Conservation (phyloP, 1,140 invertebrate species). For the Leguminivora glycinivorella region DNA sequence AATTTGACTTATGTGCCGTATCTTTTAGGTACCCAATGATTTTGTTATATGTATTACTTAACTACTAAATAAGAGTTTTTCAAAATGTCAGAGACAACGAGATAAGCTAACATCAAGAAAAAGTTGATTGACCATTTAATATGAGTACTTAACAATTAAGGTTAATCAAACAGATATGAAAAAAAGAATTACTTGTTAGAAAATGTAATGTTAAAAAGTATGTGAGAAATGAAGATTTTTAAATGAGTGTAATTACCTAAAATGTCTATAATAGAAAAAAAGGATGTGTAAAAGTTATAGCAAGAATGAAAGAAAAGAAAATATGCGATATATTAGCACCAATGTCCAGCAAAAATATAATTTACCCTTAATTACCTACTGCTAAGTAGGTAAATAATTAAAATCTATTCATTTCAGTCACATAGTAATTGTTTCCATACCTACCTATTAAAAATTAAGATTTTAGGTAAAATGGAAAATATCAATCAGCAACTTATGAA, state of each 20-base stretch:
- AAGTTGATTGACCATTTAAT: too few relatives aligned
- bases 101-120: too few relatives aligned
- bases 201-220: neutral
- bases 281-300: neutral
- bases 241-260: too few relatives aligned
- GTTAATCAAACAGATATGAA: neutral
- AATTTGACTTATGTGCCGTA: too few relatives aligned
- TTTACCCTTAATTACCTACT: slow-evolving; percentile 7
- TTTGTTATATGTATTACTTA: too few relatives aligned
- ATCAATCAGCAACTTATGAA: neutral
- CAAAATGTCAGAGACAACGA: too few relatives aligned
- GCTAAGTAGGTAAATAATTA: neutral
- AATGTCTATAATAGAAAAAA: too few relatives aligned
- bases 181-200: neutral
- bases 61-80: too few relatives aligned
- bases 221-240: neutral
- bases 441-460: neutral
- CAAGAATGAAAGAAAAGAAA: neutral
- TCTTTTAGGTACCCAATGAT: too few relatives aligned
- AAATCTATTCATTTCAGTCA: slow-evolving; percentile 1
- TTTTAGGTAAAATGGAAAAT: neutral
- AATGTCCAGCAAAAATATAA: slow-evolving; percentile 29
- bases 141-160: neutral
- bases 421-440: neutral
- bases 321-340: slow-evolving; percentile 20